phyloP scores from a whole-genome alignment of 1,140 invertebrate species.

The Aphaenogaster rudis region DNA sequence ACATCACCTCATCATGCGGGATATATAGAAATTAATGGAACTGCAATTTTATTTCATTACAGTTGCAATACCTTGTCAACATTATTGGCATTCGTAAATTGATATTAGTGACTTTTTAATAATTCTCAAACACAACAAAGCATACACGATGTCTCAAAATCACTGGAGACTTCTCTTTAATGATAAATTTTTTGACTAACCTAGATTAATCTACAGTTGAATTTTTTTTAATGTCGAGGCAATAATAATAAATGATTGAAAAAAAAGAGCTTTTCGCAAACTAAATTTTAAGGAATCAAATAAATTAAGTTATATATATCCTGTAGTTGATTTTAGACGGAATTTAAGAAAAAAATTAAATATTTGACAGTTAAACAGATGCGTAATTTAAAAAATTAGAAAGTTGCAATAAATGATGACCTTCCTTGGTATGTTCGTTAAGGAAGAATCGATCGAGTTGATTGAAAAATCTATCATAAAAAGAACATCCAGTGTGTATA shows the following conservation, averaged over 20 bases:
- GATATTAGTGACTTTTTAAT: conserved; percentile 26
- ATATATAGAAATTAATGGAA: conserved; percentile 4
- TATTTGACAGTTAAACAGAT: not conserved
- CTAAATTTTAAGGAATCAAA: not conserved
- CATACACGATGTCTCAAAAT: not conserved
- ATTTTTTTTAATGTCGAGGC: not conserved
- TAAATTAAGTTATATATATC: not conserved
- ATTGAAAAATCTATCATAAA: not conserved
- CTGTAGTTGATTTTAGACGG: not conserved
- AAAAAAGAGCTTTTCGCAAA: not conserved
- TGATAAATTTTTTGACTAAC: not conserved
- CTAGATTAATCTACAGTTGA: not conserved
- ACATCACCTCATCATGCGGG: not conserved
- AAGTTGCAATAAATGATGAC: not conserved
- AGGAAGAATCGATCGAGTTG: not conserved
- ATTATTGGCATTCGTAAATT: not conserved
- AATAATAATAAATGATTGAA: not conserved
- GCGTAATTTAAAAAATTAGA: not conserved
- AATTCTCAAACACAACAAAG: conserved; percentile 36
- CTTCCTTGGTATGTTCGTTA: conserved; percentile 5
- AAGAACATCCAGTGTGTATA: not conserved
- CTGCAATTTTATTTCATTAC: not conserved
- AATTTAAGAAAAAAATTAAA: not conserved
- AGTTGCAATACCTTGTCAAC: not conserved
- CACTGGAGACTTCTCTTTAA: not conserved